phyloP scores from a whole-genome alignment of 2,797 vertebrate genomes.

The Pempheris klunzingeri region DNA sequence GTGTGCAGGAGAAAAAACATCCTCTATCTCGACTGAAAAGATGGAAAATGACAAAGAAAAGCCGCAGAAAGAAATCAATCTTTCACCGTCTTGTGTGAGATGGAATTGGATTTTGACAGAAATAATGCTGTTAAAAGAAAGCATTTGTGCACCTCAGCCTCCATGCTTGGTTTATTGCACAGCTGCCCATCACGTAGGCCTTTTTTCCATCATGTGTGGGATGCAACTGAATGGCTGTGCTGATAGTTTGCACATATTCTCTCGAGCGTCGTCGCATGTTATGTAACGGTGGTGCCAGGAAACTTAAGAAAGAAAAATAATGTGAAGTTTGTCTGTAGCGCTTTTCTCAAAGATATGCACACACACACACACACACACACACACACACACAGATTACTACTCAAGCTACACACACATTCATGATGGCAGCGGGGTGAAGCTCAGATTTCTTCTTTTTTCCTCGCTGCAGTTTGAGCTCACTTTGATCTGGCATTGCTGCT shows the following conservation, averaged over 20 bases:
- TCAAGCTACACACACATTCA: not conserved
- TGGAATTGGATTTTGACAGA: constrained; percentile 69
- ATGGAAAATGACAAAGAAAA: constrained; percentile 58
- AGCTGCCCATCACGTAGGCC: constrained; percentile 1
- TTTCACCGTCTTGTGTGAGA: constrained; percentile 54
- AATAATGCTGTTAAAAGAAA: constrained; percentile 50
- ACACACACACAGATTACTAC: not conserved
- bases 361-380: not conserved
- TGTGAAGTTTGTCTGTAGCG: not conserved
- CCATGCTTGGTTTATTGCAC: constrained; percentile 7
- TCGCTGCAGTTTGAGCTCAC: constrained; percentile 38
- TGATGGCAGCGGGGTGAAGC: constrained; percentile 29
- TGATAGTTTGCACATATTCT: not conserved
- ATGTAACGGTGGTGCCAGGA: not conserved
- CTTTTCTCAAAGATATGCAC: not conserved
- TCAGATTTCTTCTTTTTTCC: constrained; percentile 22
- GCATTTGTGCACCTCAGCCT: not conserved
- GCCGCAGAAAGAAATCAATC: constrained; percentile 62
- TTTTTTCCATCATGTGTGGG: not conserved
- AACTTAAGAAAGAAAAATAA: not conserved
- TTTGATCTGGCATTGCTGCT: constrained; percentile 64
- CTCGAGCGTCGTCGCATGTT: not conserved
- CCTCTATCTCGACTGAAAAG: constrained; percentile 47
- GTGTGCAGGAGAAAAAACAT: constrained; percentile 40
- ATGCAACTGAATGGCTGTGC: not conserved